Evolutionary conservation across 2,113 vertebrate species (phyloP).

Genomic region (Hypomesus transpacificus): DNA sequence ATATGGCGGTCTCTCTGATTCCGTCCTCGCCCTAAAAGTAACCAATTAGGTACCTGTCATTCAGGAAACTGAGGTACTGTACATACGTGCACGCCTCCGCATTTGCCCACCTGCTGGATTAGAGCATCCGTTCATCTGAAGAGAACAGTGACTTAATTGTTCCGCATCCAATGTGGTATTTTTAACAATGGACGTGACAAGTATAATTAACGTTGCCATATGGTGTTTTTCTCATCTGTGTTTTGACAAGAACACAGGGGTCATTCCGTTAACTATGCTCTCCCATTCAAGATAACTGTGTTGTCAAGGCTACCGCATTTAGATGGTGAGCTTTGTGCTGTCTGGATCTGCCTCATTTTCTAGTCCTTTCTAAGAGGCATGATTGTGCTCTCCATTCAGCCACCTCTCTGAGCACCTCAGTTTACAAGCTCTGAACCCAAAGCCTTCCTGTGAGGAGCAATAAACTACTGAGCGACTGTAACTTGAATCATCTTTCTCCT

Average conservation of each 20-base stretch:
- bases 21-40: conserved; percentile 42
- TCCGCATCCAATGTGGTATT: conserved; percentile 50
- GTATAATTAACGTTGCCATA: conserved; percentile 60
- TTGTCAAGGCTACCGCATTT: conserved; percentile 64
- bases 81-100: not conserved
- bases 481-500: conserved; percentile 1
- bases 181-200: conserved; percentile 50
- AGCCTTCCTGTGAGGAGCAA: not conserved
- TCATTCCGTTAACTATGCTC: conserved; percentile 39
- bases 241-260: conserved; percentile 51
- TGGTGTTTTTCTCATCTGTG: conserved; percentile 48
- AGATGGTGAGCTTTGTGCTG: conserved; percentile 24
- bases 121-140: conserved; percentile 24
- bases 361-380: conserved; percentile 26
- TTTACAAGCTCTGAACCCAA: not conserved
- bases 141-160: conserved; percentile 34
- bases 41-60: conserved; percentile 44
- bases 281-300: conserved; percentile 41
- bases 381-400: not conserved
- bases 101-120: not conserved
- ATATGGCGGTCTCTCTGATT: conserved; percentile 37
- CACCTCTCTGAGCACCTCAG: not conserved
- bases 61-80: conserved; percentile 1
- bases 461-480: not conserved
- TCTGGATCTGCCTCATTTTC: conserved; percentile 29